These are phyloP conservation scores for Meleagris gallopavo DNA, from an alignment of 2,113 vertebrate species.

Conservation along the genomic window DNA sequence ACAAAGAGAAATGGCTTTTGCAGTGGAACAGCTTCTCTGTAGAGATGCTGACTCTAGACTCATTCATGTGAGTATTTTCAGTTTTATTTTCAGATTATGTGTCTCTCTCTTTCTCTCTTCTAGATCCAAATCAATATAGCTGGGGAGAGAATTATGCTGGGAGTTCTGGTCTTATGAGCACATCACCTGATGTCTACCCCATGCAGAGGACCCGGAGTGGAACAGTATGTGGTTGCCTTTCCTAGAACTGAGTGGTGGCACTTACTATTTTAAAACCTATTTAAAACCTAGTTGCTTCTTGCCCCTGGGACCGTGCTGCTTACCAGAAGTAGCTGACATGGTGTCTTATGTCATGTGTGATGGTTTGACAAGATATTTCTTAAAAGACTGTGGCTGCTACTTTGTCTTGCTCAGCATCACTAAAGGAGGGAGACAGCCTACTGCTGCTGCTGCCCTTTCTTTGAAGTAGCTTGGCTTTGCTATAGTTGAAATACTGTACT, in stretches of 20 bases:
- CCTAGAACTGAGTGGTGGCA: not conserved
- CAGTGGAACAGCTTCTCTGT: constrained; percentile 2
- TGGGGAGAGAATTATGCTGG: constrained; percentile 98
- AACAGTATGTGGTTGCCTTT: constrained; percentile 86
- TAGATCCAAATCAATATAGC: constrained; percentile 98
- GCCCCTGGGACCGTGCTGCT: not conserved
- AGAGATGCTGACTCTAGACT: constrained; percentile 13
- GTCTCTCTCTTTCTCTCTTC: constrained; percentile 45
- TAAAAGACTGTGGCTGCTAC: not conserved
- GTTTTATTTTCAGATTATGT: constrained; percentile 63
- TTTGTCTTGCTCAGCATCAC: not conserved
- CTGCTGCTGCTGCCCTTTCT: not conserved
- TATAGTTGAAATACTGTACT: not conserved
- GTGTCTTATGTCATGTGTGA: not conserved
- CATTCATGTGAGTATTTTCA: not conserved
- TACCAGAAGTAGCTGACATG: not conserved
- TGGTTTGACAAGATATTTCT: not conserved
- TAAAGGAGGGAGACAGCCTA: not conserved
- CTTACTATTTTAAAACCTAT: too few relatives aligned
- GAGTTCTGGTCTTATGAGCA: constrained; percentile 96
- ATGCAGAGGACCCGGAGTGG: constrained; percentile 92
- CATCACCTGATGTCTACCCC: constrained; percentile 90
- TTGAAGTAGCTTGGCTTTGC: constrained; percentile 7
- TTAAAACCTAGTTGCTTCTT: not conserved
- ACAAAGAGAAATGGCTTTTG: not conserved